phyloP scores from a whole-genome alignment of 2,797 vertebrate genomes.

The Lutjanus argentimaculatus region DNA sequence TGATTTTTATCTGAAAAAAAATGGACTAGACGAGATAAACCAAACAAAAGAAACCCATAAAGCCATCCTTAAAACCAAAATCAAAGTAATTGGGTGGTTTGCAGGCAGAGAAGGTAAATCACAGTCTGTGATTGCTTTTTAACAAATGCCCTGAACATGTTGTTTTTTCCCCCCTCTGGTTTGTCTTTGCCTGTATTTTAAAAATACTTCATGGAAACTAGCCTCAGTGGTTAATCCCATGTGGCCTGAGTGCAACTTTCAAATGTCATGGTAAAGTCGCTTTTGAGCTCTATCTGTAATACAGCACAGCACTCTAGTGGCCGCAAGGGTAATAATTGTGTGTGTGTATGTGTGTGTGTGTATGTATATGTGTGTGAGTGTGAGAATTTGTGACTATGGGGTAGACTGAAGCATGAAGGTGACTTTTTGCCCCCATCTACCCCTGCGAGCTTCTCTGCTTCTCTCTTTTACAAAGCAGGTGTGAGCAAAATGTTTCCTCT shows the following conservation, averaged over 20 bases:
- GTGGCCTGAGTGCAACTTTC: slow-evolving; percentile 52
- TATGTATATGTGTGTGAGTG: neutral
- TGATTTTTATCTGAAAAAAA: neutral
- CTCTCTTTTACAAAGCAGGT: slow-evolving; percentile 54
- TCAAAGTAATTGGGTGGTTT: neutral
- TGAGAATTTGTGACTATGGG: slow-evolving; percentile 16
- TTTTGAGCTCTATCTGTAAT: slow-evolving; percentile 81
- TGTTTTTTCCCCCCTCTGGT: slow-evolving; percentile 27
- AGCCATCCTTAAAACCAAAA: neutral
- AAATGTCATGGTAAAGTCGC: slow-evolving; percentile 70
- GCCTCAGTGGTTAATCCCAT: slow-evolving; percentile 46
- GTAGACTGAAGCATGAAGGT: slow-evolving; percentile 41
- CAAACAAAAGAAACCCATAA: neutral
- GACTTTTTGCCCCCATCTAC: slow-evolving; percentile 21
- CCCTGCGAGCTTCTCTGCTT: slow-evolving; percentile 51
- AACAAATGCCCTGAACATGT: slow-evolving; percentile 28
- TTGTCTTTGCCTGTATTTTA: slow-evolving; percentile 47
- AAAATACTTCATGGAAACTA: slow-evolving; percentile 48
- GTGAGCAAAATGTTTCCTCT: slow-evolving; percentile 49
- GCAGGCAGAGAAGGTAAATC: slow-evolving; percentile 5
- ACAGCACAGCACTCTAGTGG: slow-evolving; percentile 91
- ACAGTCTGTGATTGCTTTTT: slow-evolving; percentile 6
- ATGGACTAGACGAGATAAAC: neutral
- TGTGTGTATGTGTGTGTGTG: neutral
- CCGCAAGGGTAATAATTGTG: slow-evolving; percentile 77